phyloP scores from a whole-genome alignment of 2,888 invertebrate species.

The Microplitis manilae region DNA sequence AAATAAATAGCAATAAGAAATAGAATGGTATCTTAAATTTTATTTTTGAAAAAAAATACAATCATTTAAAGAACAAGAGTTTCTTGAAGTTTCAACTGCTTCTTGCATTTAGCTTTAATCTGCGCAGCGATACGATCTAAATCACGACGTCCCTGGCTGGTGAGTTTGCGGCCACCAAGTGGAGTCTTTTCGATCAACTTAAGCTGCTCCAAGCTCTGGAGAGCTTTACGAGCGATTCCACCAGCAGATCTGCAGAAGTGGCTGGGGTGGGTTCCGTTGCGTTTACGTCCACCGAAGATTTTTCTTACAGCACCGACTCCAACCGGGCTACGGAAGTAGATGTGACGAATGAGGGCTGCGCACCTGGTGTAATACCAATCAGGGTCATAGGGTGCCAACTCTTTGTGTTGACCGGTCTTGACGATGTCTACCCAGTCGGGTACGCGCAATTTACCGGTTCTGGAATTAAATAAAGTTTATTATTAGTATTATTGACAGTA shows the following conservation, averaged over 20 bases:
- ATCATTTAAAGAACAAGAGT: constrained; percentile 63
- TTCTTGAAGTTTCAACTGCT: constrained; percentile 67
- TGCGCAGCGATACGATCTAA: constrained; percentile 98
- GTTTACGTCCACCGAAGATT: constrained; percentile 96
- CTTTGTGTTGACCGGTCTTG: constrained; percentile 96
- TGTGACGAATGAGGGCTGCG: constrained; percentile 94
- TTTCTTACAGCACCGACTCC: constrained; percentile 97
- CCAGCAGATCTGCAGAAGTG: constrained; percentile 95
- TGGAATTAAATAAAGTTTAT: constrained; percentile 63
- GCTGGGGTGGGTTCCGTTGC: constrained; percentile 96
- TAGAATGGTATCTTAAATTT: constrained; percentile 40
- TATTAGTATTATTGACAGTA: neutral
- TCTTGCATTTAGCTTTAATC: constrained; percentile 80
- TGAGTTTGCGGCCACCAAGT: constrained; percentile 91
- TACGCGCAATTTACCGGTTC: constrained; percentile 94
- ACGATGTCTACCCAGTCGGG: constrained; percentile 99
- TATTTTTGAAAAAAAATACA: constrained; percentile 56
- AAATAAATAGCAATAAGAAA: neutral
- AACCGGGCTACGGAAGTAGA: constrained; percentile 95
- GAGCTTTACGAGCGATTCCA: constrained; percentile 91
- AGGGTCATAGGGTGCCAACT: constrained; percentile 96
- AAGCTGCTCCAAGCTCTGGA: constrained; percentile 92
- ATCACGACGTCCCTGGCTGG: constrained; percentile 93
- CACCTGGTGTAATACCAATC: constrained; percentile 98
- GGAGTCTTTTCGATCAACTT: constrained; percentile 94